These are phyloP conservation scores for Euura lappo DNA, from an alignment of 1,140 invertebrate genomes.

Conservation along the genomic window DNA sequence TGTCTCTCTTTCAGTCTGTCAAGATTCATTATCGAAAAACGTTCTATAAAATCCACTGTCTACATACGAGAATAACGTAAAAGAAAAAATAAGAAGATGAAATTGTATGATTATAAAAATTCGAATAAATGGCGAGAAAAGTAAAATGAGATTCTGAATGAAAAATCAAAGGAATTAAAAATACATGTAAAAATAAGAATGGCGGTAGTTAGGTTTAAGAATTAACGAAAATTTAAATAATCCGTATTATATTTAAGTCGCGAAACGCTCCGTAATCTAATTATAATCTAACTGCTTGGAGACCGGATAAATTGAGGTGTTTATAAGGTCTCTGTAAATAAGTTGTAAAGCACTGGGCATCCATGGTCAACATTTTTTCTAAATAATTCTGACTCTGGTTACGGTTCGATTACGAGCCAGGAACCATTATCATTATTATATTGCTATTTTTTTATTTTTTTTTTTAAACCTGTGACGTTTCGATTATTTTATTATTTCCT, in stretches of 20 bases:
- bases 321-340: constrained; percentile 42
- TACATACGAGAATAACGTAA: no score
- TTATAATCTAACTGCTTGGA: constrained; percentile 54
- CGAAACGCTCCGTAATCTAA: constrained; percentile 47
- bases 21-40: no score
- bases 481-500: no score
- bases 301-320: constrained; percentile 37
- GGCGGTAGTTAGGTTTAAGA: no score
- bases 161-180: background rate
- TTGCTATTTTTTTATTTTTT: no score
- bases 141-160: background rate
- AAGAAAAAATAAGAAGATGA: no score
- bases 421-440: background rate
- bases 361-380: constrained; percentile 38
- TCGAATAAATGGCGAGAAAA: no score
- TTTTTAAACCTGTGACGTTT: background rate
- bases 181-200: background rate
- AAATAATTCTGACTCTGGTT: background rate
- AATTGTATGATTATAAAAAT: no score
- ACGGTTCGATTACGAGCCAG: background rate
- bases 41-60: no score
- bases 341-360: constrained; percentile 50
- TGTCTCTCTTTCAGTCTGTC: no score
- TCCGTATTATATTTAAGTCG: constrained; percentile 30
- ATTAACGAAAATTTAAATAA: no score